Evolutionary conservation across 92 coral and sea anemone genomes (phyloP).

Genomic region (Zoanthus sansibaricus): DNA sequence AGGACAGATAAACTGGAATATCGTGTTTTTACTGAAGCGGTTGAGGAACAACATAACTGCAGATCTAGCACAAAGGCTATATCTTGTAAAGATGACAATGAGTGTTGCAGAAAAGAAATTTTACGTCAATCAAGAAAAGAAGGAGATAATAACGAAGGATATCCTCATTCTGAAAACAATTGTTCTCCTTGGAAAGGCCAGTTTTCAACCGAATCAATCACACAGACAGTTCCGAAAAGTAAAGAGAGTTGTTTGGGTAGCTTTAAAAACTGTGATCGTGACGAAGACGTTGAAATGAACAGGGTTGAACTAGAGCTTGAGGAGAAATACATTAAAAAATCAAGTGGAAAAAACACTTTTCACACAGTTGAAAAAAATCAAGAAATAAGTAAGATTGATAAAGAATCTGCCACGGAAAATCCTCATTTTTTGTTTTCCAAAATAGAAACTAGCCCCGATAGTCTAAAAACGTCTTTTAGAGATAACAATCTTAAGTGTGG

Average conservation of each 20-base stretch:
- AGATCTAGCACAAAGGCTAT: not conserved
- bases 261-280: not conserved
- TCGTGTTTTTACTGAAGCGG: not conserved
- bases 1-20: too few species aligned
- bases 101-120: not conserved
- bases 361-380: not conserved
- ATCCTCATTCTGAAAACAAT: not conserved
- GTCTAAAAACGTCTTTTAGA: not conserved
- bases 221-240: not conserved
- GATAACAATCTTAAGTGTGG: too few species aligned
- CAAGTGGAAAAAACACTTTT: not conserved
- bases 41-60: not conserved
- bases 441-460: not conserved
- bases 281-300: not conserved
- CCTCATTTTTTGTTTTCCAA: not conserved
- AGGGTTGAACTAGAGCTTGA: not conserved
- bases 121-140: not conserved
- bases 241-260: slow-evolving; percentile 1
- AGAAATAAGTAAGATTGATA: not conserved
- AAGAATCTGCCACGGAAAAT: not conserved
- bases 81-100: not conserved
- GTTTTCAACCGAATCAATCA: slow-evolving; percentile 2
- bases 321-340: not conserved
- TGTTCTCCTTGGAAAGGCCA: not conserved
- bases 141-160: not conserved